phyloP scores from a whole-genome alignment of 2,888 invertebrate species.

The Euclidia mi region DNA sequence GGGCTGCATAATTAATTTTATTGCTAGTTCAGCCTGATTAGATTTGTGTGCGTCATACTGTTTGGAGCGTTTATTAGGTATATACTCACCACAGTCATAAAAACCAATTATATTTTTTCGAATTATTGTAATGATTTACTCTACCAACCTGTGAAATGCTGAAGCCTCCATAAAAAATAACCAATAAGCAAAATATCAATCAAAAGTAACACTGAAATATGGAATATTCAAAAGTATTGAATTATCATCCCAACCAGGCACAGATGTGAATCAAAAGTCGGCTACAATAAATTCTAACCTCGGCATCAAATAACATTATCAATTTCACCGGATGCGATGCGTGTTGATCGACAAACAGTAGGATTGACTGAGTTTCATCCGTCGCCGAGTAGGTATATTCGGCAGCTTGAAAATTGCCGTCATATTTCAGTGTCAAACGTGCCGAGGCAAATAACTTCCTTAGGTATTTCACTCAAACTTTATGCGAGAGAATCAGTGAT shows the following conservation, averaged over 20 bases:
- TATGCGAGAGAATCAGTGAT: slow-evolving; percentile 71
- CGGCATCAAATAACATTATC: slow-evolving; percentile 75
- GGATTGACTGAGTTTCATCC: slow-evolving; percentile 73
- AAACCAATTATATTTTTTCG: too few relatives aligned
- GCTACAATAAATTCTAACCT: slow-evolving; percentile 59
- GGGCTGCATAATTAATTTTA: slow-evolving; percentile 49
- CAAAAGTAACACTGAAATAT: background rate
- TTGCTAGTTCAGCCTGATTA: slow-evolving; percentile 24
- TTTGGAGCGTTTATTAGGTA: background rate
- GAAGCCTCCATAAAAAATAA: background rate
- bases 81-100: too few relatives aligned
- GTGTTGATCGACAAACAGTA: slow-evolving; percentile 81
- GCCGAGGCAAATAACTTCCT: slow-evolving; percentile 79
- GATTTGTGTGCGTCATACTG: slow-evolving; percentile 6
- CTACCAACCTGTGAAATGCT: too few relatives aligned
- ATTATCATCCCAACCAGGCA: slow-evolving; percentile 25
- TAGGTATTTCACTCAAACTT: slow-evolving; percentile 73
- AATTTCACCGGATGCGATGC: slow-evolving; percentile 72
- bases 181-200: background rate
- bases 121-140: too few relatives aligned
- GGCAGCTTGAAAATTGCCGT: slow-evolving; percentile 81
- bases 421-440: slow-evolving; percentile 82
- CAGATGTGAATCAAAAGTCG: slow-evolving; percentile 38
- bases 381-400: slow-evolving; percentile 65
- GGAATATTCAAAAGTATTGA: background rate